Base-by-base conservation (phyloP, 2,888 invertebrate genomes). In the Callosobruchus maculatus region DNA sequence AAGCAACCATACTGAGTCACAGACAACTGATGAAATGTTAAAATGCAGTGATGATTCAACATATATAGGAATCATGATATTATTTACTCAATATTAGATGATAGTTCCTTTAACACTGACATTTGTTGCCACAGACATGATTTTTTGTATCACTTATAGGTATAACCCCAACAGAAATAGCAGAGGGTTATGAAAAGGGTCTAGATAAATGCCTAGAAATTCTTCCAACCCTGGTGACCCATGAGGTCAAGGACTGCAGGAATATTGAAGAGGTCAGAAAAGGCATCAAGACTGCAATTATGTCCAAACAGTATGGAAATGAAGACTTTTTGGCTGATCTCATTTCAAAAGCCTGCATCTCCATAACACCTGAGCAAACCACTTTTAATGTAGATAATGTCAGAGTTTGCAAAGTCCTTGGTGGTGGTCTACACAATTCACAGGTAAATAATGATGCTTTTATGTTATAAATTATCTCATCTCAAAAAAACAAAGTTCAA, bases 301-400 rank as follows among this genome's bases (percentile, higher is more conserved):
- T 98, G 94, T 97, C 98, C 73, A 99, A 99, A 88, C 99, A 99
- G 85, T 97, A 95, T 88, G 99, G 99, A 18, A 93, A 97, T 88
- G 99, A 99, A 89, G 97, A 98, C 81, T 95, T 97, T 82, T 89
- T 99, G 20, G 90, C 97, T 21, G 91, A 91, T 69, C 89, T 98
- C 67, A 93, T 98, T n/a, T 90, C 94, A 20, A 92, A 94, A 84
- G 97, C 98, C 0, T 97, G 97, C 85, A 92, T 96, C 77, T 94
- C 95, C 0, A 95, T 97, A 80, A 86, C 97, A 74, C 95, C 97
- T 9, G 94, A 96, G 81, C 91, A 93, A 78, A 92, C 93, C 0
- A 93, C 94, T 68, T 99, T 99, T 86, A 99, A 98, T 89, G 98
- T 99, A 30, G 99, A 99, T 86, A 98, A 97, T 89, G 93, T 99